A percentile compares a stretch with the other conserved stretches of the same genome.
phyloP scores from a whole-genome alignment of 2,888 invertebrate genomes.

The Pseudococcus longispinus region DNA sequence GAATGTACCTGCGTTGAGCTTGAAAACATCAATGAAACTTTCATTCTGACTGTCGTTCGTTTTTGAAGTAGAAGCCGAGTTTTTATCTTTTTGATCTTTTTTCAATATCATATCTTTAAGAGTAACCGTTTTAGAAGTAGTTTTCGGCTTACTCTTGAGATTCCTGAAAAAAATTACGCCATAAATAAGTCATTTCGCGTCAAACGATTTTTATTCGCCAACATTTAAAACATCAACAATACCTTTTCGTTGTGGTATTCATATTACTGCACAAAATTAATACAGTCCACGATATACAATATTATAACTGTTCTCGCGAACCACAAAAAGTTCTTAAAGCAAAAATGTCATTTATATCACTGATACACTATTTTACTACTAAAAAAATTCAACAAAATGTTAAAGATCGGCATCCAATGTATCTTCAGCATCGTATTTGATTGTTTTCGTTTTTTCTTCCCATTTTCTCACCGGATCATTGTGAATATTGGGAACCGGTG shows the following conservation, averaged over 20 bases:
- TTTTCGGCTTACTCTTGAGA: not conserved
- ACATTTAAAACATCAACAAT: not conserved
- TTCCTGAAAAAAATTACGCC: not conserved
- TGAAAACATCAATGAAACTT: constrained; percentile 31
- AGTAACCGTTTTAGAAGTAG: not conserved
- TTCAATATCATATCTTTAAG: not conserved
- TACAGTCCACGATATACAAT: not conserved
- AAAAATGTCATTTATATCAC: not conserved
- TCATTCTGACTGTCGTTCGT: not conserved
- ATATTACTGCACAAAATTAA: not conserved
- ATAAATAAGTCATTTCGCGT: not conserved
- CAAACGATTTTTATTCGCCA: not conserved
- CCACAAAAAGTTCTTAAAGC: not conserved
- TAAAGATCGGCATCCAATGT: not conserved
- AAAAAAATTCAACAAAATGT: not conserved
- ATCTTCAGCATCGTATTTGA: not conserved
- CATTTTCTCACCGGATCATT: not conserved
- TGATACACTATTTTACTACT: not conserved
- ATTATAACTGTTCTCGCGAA: not conserved
- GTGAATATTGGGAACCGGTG: not conserved
- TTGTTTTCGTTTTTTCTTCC: not conserved
- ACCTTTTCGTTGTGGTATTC: not conserved
- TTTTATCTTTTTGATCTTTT: not conserved
- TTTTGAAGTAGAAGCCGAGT: not conserved
- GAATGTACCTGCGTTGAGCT: not conserved